Evolutionary conservation across 2,113 vertebrate species (phyloP).

Genomic region (Ariopsis seemanni): DNA sequence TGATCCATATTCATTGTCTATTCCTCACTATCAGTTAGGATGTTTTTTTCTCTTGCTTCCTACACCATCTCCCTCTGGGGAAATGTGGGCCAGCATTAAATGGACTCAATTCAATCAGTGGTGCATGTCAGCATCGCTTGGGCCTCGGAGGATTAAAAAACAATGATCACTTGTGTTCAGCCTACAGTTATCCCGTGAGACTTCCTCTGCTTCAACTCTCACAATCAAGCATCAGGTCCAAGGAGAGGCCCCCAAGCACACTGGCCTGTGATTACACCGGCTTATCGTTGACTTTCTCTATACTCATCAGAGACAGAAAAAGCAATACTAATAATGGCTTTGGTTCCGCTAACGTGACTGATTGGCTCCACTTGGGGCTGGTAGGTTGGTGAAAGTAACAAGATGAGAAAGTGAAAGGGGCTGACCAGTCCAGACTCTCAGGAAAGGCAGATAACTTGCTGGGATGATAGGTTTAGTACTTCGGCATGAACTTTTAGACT

Average conservation of each 20-base stretch:
- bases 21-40: constrained; percentile 10
- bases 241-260: not conserved
- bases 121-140: constrained; percentile 29
- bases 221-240: not conserved
- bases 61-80: constrained; percentile 3
- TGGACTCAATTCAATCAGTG: constrained; percentile 29
- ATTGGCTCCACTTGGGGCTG: constrained; percentile 19
- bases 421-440: not conserved
- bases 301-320: not conserved
- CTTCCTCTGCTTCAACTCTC: not conserved
- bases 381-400: constrained; percentile 3
- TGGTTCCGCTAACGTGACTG: not conserved
- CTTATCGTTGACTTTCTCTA: not conserved
- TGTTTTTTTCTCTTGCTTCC: constrained; percentile 12
- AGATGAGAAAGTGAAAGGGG: not conserved
- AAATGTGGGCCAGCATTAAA: constrained; percentile 15
- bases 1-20: constrained; percentile 57
- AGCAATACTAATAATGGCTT: not conserved
- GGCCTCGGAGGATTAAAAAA: constrained; percentile 19
- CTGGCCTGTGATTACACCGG: constrained; percentile 8
- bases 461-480: not conserved
- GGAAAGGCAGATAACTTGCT: not conserved
- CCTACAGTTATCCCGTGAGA: constrained; percentile 19
- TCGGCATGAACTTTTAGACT: constrained; percentile 21
- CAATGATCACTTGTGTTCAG: constrained; percentile 9